Evolutionary conservation across 1,140 invertebrate genomes (phyloP), one percentile per base, ranked within the genome.

Genomic region (Oppia nitens): DNA sequence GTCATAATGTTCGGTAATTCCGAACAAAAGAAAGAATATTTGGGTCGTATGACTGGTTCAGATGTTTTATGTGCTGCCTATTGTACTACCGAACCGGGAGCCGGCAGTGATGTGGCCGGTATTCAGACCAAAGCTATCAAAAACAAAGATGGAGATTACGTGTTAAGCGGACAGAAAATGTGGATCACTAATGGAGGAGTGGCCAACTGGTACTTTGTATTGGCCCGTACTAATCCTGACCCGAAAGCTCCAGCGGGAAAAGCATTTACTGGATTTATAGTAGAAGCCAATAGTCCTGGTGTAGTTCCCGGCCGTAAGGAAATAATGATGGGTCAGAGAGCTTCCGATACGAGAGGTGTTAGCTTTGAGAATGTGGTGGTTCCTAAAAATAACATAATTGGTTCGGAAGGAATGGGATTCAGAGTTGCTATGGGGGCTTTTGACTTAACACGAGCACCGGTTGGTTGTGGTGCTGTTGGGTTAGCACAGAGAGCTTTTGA

Each of bases 121-220:
- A 76, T 91, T 47, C 88, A 85, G 73, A 97, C 91, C 0, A 81
- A 76, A 63, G 92, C 92, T 6, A 89, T 83, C 64, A 95, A 93
- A 71, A 95, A 96, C 72, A 90, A 90, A 6, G 85, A 92, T 53
- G 72, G 76, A 57, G 86, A 95, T 68, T 98, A 83, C 72, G 80
- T 98, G 58, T 66, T 98, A 9, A 97, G 97, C 75, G 94, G 94
- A 14, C 86, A 91, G 67, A 59, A 59, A 74, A 97, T 97, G 94
- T 98, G 94, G 94, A 98, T 98, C 64, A 98, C 93, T 47, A 95
- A 96, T 71, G 92, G 88, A 29, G 92, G 93, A 27, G 82, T 90
- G 32, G 93, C 94, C 26, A 93, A 89, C 70, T 98, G 92, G 92
- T 80, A 92, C 69, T 97, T 97, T 70, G 84, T 98, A n/a, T 73